phyloP scores from a whole-genome alignment of 2,113 vertebrate species.

The Tachuris rubrigastra region DNA sequence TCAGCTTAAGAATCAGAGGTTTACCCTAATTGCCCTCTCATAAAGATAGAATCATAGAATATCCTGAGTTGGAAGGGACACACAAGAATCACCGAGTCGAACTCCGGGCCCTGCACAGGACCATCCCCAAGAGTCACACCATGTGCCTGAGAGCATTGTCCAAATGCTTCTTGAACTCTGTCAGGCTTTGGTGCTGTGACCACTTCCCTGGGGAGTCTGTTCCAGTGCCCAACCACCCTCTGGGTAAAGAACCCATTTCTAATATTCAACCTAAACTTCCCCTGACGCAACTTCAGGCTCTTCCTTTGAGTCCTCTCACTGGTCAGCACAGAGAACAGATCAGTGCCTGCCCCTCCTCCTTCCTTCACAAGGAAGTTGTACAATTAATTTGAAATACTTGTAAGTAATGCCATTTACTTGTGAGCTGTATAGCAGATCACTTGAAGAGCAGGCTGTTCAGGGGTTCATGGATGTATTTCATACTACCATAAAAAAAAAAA shows the following conservation, averaged over 20 bases:
- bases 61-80: background rate
- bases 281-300: background rate
- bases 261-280: background rate
- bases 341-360: background rate
- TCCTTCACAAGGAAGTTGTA: background rate
- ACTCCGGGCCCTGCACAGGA: background rate
- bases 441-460: background rate
- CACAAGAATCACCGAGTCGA: background rate
- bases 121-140: too few species aligned
- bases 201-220: background rate
- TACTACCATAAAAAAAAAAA: background rate
- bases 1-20: background rate
- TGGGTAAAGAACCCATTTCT: background rate
- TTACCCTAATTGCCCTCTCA: background rate
- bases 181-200: background rate
- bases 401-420: background rate
- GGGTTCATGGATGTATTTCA: background rate
- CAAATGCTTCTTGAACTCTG: background rate
- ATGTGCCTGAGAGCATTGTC: background rate
- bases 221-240: too few species aligned
- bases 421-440: background rate
- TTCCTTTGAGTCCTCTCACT: background rate
- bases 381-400: background rate
- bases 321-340: background rate
- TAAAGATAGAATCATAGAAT: background rate